phyloP scores from a whole-genome alignment of 2,113 vertebrate species.

The Shinisaurus crocodilurus region DNA sequence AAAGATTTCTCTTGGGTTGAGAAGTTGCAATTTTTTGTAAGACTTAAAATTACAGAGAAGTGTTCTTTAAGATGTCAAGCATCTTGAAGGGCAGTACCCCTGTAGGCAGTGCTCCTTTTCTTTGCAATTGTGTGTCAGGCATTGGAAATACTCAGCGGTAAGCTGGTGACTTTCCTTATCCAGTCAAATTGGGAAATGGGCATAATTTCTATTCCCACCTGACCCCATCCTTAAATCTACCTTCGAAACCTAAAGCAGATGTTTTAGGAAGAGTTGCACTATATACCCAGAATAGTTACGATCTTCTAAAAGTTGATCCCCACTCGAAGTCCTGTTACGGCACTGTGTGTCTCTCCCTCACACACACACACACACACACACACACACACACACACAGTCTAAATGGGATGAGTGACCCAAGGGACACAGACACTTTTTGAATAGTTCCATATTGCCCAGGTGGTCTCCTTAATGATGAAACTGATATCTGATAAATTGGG shows the following conservation, averaged over 20 bases:
- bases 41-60: slow-evolving; percentile 53
- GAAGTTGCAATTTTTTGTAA: slow-evolving; percentile 34
- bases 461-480: neutral
- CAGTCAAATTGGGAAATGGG: slow-evolving; percentile 56
- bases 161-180: slow-evolving; percentile 23
- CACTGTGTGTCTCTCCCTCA: neutral
- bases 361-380: too few species aligned
- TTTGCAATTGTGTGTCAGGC: slow-evolving; percentile 36
- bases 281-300: neutral
- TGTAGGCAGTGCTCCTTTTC: slow-evolving; percentile 54
- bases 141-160: slow-evolving; percentile 47
- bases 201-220: slow-evolving; percentile 62
- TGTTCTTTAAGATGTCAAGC: slow-evolving; percentile 26
- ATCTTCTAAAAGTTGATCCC: neutral
- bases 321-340: neutral
- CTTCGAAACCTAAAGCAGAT: neutral
- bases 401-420: too few species aligned
- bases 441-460: too few species aligned
- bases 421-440: neutral
- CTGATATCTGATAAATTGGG: neutral
- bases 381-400: too few species aligned
- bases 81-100: slow-evolving; percentile 64
- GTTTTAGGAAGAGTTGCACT: neutral
- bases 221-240: slow-evolving; percentile 25
- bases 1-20: slow-evolving; percentile 55